Evolutionary conservation across 2,888 invertebrate genomes (phyloP), one percentile per base, ranked within the genome.

Genomic region (Andrena minutula): DNA sequence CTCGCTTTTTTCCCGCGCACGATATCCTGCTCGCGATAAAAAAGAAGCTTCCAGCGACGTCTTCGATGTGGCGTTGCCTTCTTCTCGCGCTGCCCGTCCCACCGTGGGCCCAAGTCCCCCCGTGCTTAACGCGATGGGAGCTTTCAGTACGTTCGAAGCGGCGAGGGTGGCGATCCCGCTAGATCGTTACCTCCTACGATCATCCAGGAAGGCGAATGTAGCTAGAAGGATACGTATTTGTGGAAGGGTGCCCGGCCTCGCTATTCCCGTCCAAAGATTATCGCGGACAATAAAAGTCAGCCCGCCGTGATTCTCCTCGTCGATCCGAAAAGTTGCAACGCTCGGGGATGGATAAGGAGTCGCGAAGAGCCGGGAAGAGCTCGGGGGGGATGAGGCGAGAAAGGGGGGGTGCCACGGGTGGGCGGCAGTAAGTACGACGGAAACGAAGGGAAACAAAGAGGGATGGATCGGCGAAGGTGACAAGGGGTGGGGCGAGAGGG

Each of bases 281-380:
- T 90, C 88, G 88, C 79, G 53, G 82, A 83, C 84, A 79, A 86
- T 86, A 85, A 86, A 86, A 90, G 88, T 88, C 84, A 82, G 84
- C 75, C 74, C 83, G 82, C 61, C 72, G 84, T 83, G 86, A 84
- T 81, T 86, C 73, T 20, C 53, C 28, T 75, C 23, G 76, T 73
- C 75, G 88, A 89, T 87, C 79, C 41, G 26, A 60, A 61, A 71
- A 30, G 35, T 51, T 47, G 28, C 58, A 49, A 73, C 53, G 32
- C 6, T 35, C 41, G 30, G 58, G 61, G 66, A 63, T 60, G 69
- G 75, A 80, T 63, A 81, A 51, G 75, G 63, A 60, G 73, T 47
- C 49, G 69, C 49, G 68, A 71, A 79, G 83, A 72, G 51, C 2
- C 8, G 26, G 35, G 10, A 32, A 26, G 20, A 6, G 68, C 41